Evolutionary conservation across 2,113 vertebrate genomes (phyloP).

Genomic region (Sebastes schlegelii): DNA sequence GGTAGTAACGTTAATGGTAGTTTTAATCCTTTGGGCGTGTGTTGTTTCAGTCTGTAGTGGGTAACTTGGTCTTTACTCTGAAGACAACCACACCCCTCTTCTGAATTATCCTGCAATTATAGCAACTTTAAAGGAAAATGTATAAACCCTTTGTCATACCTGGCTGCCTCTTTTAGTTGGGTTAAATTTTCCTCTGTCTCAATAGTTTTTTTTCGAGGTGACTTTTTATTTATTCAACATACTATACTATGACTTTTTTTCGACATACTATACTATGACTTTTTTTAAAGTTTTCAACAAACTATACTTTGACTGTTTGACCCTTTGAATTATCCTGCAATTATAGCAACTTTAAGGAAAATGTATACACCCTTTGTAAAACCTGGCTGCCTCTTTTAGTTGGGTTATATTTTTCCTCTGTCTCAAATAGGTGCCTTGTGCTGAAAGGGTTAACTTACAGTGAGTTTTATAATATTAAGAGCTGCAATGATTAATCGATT

Average conservation of each 20-base stretch:
- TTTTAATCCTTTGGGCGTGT: slow-evolving; percentile 26
- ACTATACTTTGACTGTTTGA: no score
- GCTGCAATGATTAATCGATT: no score
- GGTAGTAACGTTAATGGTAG: background rate
- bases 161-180: background rate
- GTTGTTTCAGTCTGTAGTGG: slow-evolving; percentile 41
- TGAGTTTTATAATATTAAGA: background rate
- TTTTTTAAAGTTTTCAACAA: no score
- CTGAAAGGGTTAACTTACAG: background rate
- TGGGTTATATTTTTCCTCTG: background rate
- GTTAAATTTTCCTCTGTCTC: background rate
- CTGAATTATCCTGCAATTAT: slow-evolving; percentile 45
- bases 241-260: no score
- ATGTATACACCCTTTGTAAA: background rate
- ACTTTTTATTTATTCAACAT: no score
- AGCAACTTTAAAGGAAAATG: background rate
- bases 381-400: background rate
- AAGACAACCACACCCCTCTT: slow-evolving; percentile 46
- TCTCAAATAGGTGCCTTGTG: background rate
- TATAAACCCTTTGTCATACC: background rate
- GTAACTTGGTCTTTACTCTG: background rate
- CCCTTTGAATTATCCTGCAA: slow-evolving; percentile 27
- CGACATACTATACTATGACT: no score
- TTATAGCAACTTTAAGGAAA: slow-evolving; percentile 1
- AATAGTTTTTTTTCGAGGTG: background rate